Evolutionary conservation across 64 coral and sea anemone species (phyloP), one percentile per base, ranked within the genome.

Genomic region (Orbicella faveolata): DNA sequence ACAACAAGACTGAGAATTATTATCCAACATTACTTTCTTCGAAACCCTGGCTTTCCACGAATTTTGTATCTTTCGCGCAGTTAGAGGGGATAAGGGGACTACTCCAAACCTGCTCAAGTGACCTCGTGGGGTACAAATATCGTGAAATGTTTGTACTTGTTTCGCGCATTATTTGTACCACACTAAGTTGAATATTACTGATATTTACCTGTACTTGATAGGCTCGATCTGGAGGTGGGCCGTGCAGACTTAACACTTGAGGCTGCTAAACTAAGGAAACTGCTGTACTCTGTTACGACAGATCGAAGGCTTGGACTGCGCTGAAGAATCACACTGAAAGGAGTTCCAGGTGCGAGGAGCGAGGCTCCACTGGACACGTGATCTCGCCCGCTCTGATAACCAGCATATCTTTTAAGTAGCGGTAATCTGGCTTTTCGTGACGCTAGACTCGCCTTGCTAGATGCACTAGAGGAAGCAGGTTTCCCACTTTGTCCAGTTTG

Each of bases 261-360:
- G 44, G 87, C 74, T 88, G 87, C 87, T 54, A 88, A 88, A 54
- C 90, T 92, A 0, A 34, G 63, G 51, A 62, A 92, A 72, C 90
- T 87, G 76, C 90, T 92, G 84, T 92, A 87, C 37, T 87, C 90
- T 72, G 90, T 75, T 36, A 79, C 64, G 34, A 73, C 74, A 52
- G 90, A 92, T 12, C 75, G 83, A 75, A 69, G 83, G 83, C 90
- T 92, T 57, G 67, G 73, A 63, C 61, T 82, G 61, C 82, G 82
- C n/a, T 72, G 36, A 73, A 73, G 82, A 33, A 85, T 85, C n/a
- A 85, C 35, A 30, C 87, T 88, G 37, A 87, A 72, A 57, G 90
- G 90, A n/a, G 90, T 92, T 5, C 67, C 76, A 18, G 57, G 57
- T 11, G 90, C 35, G 30, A 25, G 64, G 12, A 92, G 66, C 16